These are phyloP conservation scores for Nixonia krombeini DNA, from an alignment of 1,140 invertebrate species.

Conservation along the genomic window DNA sequence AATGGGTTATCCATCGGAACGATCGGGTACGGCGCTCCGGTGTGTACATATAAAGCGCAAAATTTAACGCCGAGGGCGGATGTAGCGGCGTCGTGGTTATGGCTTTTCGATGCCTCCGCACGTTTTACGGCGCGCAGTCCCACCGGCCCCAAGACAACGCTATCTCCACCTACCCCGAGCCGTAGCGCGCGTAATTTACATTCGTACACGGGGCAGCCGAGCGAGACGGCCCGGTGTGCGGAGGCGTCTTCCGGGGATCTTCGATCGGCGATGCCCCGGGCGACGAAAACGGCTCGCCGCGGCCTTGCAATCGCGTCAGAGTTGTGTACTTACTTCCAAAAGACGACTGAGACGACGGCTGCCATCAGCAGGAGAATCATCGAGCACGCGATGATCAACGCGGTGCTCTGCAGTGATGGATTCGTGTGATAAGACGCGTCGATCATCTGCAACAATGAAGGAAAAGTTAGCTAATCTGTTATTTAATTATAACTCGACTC, in stretches of 20 bases:
- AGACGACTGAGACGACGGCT: conserved; percentile 80
- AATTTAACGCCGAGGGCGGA: conserved; percentile 11
- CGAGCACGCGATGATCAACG: conserved; percentile 82
- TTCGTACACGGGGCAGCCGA: too few relatives aligned
- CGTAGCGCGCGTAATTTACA: conserved; percentile 10
- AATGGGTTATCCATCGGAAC: conserved; percentile 21
- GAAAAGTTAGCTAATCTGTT: conserved; percentile 51
- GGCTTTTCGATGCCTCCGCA: conserved; percentile 30
- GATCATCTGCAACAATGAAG: conserved; percentile 81
- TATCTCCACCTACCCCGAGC: not conserved
- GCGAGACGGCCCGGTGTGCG: too few relatives aligned
- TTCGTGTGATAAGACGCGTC: conserved; percentile 84
- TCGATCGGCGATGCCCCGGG: too few relatives aligned
- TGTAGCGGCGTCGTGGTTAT: conserved; percentile 18
- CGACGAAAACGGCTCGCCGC: not conserved
- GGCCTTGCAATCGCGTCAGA: not conserved
- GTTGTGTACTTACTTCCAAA: conserved; percentile 84
- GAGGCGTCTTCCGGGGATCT: too few relatives aligned
- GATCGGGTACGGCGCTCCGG: conserved; percentile 7
- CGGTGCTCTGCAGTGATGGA: conserved; percentile 82
- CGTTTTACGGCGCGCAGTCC: conserved; percentile 20
- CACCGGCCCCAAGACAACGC: not conserved
- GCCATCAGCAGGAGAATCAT: conserved; percentile 80
- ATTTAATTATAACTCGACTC: not conserved
- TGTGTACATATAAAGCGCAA: conserved; percentile 11